A percentile compares a stretch with the other conserved stretches of the same genome.
These are phyloP conservation scores for Puma concolor DNA, from an alignment of 2,113 vertebrate genomes.

Conservation along the genomic window DNA sequence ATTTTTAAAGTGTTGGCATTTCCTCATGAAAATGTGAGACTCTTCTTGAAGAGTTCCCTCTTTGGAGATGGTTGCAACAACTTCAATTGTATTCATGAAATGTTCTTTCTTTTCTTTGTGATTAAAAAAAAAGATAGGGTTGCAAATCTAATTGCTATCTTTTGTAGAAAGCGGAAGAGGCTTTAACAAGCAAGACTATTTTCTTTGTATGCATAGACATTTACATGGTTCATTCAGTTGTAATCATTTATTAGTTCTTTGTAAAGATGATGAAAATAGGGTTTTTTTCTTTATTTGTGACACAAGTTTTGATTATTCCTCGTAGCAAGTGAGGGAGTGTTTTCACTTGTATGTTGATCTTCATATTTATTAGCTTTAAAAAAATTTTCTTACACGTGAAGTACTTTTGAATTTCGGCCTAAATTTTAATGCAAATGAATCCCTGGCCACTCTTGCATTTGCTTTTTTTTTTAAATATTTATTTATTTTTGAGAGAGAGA, in stretches of 20 bases:
- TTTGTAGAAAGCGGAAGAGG: background rate
- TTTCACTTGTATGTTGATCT: conserved; percentile 26
- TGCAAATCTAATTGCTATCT: background rate
- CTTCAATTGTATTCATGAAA: background rate
- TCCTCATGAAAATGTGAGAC: background rate
- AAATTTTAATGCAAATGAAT: background rate
- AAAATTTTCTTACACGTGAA: background rate
- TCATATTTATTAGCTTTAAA: background rate
- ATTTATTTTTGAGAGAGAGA: no score
- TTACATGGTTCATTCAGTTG: background rate
- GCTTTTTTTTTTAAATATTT: background rate
- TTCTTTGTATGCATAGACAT: background rate
- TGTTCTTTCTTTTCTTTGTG: background rate
- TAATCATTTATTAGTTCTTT: background rate
- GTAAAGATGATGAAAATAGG: background rate
- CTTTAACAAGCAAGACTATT: background rate
- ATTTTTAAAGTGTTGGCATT: background rate
- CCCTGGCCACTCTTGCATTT: background rate
- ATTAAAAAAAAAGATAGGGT: background rate
- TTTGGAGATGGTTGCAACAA: background rate
- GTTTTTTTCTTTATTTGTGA: background rate
- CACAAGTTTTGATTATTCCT: conserved; percentile 2
- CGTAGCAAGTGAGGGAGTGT: background rate
- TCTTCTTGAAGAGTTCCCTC: background rate
- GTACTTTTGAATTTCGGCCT: background rate